Base-by-base conservation (phyloP, 2,797 vertebrate species). In the Myotis planiceps region DNA sequence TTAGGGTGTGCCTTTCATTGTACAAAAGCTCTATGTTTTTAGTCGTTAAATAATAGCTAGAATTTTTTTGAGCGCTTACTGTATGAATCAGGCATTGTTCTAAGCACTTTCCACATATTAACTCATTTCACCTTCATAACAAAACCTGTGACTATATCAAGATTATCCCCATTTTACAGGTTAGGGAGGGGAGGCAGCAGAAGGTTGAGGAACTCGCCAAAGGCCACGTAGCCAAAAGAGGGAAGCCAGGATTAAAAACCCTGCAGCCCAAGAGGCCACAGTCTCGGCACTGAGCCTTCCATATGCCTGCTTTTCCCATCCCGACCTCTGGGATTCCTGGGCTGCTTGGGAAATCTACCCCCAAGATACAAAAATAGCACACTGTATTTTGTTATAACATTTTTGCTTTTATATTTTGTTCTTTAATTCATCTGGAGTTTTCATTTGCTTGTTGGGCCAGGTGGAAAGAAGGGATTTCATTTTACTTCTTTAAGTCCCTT, bases 351-450 rank as follows among this genome's bases (percentile, higher is more conserved):
- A 79, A 45, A 55, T 80, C 16, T 14, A 63, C 15, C 71, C 29
- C 42, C 2, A 3, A 19, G 25, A 7, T 78, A 14, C 72, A n/a
- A 39, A 88, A 87, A 32, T n/a, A 74, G 5, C 34, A 4, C 25
- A 23, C 42, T 63, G 0, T 13, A 29, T 87, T 89, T 66, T 71
- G 5, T 80, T 83, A 6, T 2, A 65, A 69, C 9, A n/a, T 74
- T 75, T 84, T 45, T 42, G 18, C 47, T 80, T 93, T 83, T 91
- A 74, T 0, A 66, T 79, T 63, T 93, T 0, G 3, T 71, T 85
- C 29, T 92, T 69, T 83, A 85, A 88, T 58, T 60, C 3, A n/a
- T 75, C 75, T 94, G 45, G n/a, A 85, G 65, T 88, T 87, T 90
- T 90, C 51, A 53, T 91, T 84, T 93, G 49, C 68, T 90, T 29